Conservation (phyloP, 1,140 invertebrate species). For the Lepeophtheirus salmonis region DNA sequence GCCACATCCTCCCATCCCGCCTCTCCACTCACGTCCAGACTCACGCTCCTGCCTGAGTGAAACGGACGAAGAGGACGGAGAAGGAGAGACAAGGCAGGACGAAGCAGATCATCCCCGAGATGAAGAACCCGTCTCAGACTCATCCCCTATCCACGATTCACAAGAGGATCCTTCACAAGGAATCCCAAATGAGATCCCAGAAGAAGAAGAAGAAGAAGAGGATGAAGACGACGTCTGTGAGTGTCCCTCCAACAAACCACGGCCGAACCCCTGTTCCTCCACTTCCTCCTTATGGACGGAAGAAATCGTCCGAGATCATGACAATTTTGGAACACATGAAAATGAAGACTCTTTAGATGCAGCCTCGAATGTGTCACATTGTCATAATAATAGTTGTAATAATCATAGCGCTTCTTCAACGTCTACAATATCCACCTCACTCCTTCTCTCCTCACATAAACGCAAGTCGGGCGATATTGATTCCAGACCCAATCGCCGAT, state of each 20-base stretch:
- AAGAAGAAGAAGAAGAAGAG: conserved; percentile 10
- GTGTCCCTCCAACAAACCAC: neutral
- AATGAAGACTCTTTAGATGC: conserved; percentile 17
- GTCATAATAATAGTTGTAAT: too few species aligned
- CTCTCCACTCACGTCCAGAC: too few species aligned
- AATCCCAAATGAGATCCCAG: neutral
- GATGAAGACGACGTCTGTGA: neutral
- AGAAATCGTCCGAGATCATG: conserved; percentile 14
- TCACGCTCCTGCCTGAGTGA: neutral
- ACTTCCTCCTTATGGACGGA: neutral
- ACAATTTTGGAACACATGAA: conserved; percentile 16
- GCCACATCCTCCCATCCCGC: neutral
- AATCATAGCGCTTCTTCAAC: neutral
- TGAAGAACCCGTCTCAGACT: too few species aligned
- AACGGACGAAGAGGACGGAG: neutral
- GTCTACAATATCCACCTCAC: neutral
- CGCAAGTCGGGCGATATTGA: neutral
- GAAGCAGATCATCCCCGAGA: too few species aligned
- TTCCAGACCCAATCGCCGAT: too few species aligned
- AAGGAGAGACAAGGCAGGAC: too few species aligned
- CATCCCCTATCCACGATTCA: too few species aligned
- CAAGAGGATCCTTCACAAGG: too few species aligned
- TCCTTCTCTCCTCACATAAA: neutral
- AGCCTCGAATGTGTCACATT: neutral
- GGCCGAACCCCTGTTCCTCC: neutral